A percentile compares a stretch with the other conserved stretches of the same genome.
Evolutionary conservation across 2,113 vertebrate genomes (phyloP).

Genomic region (Meles meles): DNA sequence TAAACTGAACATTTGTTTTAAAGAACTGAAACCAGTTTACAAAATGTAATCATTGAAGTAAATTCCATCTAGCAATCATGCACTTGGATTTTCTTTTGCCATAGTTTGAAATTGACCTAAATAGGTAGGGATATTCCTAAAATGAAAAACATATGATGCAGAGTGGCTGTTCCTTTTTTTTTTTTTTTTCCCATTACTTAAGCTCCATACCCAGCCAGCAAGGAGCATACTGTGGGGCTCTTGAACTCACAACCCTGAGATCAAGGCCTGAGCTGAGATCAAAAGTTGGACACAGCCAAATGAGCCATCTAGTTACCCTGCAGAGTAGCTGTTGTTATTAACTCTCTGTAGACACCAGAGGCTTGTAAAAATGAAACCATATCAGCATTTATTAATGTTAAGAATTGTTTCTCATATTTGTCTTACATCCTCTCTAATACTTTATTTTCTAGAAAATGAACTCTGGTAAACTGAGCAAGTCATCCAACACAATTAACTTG

Average conservation of each 20-base stretch:
- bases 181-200: too few relatives aligned
- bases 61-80: background rate
- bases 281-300: too few relatives aligned
- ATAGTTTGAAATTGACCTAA: slow-evolving; percentile 6
- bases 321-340: background rate
- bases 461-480: background rate
- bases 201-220: too few relatives aligned
- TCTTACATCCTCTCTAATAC: background rate
- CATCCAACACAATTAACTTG: background rate
- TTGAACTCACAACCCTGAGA: too few relatives aligned
- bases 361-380: background rate
- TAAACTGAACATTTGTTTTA: slow-evolving; percentile 4
- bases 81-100: background rate
- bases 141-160: background rate
- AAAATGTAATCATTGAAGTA: background rate
- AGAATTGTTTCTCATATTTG: background rate
- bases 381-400: background rate
- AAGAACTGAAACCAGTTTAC: background rate
- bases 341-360: background rate
- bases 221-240: too few relatives aligned
- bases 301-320: background rate
- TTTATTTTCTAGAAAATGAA: background rate
- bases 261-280: too few relatives aligned
- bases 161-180: background rate
- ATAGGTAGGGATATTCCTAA: background rate